A percentile compares a stretch with the other conserved stretches of the same genome.
Evolutionary conservation across 2,888 invertebrate genomes (phyloP).

Genomic region (Camponotus fellah): DNA sequence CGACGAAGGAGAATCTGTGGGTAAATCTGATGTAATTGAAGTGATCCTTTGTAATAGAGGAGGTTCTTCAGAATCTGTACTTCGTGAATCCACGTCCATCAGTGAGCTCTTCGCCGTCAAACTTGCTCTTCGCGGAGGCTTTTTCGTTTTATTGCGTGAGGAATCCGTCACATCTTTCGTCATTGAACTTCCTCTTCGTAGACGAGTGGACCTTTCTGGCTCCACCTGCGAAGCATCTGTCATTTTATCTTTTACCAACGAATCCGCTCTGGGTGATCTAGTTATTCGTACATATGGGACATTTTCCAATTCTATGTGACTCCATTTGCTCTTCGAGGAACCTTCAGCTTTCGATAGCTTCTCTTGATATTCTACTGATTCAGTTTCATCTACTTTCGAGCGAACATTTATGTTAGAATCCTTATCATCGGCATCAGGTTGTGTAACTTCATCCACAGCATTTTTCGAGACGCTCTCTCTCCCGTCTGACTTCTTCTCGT

Average conservation of each 20-base stretch:
- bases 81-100: background rate
- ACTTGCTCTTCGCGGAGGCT: background rate
- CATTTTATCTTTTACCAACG: slow-evolving; percentile 63
- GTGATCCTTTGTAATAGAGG: background rate
- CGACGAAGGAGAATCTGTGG: background rate
- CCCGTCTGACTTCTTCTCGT: background rate
- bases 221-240: slow-evolving; percentile 24
- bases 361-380: background rate
- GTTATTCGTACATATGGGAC: slow-evolving; percentile 57
- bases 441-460: background rate
- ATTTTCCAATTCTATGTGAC: background rate
- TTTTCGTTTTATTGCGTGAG: background rate
- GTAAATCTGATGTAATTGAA: background rate
- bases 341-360: slow-evolving; percentile 4
- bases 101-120: background rate
- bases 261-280: slow-evolving; percentile 76
- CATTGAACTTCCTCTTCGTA: slow-evolving; percentile 49
- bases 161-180: slow-evolving; percentile 17
- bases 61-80: background rate
- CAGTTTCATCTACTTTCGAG: background rate
- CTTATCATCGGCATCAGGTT: background rate
- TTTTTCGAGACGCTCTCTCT: background rate
- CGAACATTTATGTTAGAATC: slow-evolving; percentile 16
- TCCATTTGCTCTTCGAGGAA: background rate
- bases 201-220: slow-evolving; percentile 29